Conservation (phyloP, 2,797 vertebrate species). For the Eulemur coronatus region DNA sequence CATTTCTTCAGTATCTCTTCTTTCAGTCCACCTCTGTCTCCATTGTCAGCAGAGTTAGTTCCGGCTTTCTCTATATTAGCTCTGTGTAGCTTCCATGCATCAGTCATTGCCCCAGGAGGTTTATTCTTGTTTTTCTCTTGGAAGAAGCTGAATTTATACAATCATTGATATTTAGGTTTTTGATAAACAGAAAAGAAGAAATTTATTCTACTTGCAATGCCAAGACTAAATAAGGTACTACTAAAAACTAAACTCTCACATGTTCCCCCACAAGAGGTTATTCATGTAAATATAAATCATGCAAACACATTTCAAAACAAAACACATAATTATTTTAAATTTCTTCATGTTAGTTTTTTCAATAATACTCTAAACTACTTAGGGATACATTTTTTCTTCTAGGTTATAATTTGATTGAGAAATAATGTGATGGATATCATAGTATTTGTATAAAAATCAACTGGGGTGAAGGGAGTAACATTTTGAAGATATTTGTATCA, state of each 20-base stretch:
- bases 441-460: background rate
- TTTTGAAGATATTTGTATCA: background rate
- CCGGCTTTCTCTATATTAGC: background rate
- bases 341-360: background rate
- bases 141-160: background rate
- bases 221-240: background rate
- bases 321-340: background rate
- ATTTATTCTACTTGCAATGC: background rate
- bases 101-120: background rate
- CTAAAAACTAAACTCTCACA: background rate
- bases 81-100: background rate
- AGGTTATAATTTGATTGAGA: background rate
- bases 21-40: background rate
- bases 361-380: background rate
- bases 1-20: background rate
- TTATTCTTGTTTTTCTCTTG: background rate
- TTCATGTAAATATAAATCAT: background rate
- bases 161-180: background rate
- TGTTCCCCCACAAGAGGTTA: background rate
- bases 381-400: background rate
- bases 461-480: background rate
- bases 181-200: background rate
- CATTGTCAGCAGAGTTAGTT: background rate
- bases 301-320: background rate
- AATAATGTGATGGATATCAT: background rate